Conservation (phyloP, 2,113 vertebrate genomes). For the Uropsilus gracilis region DNA sequence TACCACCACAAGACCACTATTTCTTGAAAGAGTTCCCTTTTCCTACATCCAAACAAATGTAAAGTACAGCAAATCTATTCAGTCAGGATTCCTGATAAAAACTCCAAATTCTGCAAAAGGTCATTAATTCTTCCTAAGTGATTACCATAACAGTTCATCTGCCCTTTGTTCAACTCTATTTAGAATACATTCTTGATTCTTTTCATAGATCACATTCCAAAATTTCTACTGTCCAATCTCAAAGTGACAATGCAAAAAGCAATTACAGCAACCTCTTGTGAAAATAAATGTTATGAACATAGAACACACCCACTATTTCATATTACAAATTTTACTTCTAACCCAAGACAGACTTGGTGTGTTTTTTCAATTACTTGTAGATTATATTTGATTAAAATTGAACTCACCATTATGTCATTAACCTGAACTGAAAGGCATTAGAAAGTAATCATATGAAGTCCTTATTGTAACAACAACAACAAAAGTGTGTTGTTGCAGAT, state of each 20-base stretch:
- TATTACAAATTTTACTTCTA: background rate
- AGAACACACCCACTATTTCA: background rate
- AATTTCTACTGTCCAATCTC: background rate
- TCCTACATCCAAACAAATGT: background rate
- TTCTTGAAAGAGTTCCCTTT: background rate
- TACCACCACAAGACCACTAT: too few species aligned
- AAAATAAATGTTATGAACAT: background rate
- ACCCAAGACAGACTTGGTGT: background rate
- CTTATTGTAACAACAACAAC: background rate
- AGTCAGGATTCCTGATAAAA: background rate
- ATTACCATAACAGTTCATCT: background rate
- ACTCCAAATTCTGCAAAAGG: background rate
- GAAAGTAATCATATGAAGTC: background rate
- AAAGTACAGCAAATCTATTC: background rate
- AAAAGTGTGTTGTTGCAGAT: background rate
- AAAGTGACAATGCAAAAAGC: background rate
- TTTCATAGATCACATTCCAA: background rate
- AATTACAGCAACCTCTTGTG: background rate
- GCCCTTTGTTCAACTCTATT: background rate
- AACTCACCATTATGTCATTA: background rate
- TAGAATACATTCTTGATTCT: background rate
- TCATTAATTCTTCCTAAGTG: background rate
- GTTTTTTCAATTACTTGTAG: background rate
- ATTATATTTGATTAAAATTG: background rate
- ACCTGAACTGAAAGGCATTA: background rate